These are phyloP conservation scores for Xylota sylvarum DNA, from an alignment of 2,888 invertebrate genomes.

Conservation along the genomic window DNA sequence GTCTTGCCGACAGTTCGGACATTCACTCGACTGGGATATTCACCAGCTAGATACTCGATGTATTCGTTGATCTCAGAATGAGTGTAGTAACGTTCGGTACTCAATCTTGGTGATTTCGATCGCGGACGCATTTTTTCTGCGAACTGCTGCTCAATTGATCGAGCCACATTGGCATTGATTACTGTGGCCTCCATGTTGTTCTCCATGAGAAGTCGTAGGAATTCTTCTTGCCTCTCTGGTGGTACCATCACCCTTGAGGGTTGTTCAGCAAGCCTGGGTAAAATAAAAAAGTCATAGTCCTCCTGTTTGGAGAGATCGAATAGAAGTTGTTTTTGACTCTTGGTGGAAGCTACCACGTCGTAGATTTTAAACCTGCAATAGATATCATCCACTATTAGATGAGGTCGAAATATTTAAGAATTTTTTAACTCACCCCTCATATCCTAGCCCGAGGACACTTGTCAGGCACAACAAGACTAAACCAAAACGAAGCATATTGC, in stretches of 20 bases:
- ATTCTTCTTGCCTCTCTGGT: conserved; percentile 78
- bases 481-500: conserved; percentile 28
- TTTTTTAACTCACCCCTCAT: conserved; percentile 75
- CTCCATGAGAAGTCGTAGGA: conserved; percentile 76
- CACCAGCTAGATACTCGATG: conserved; percentile 84
- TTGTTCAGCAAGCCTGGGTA: conserved; percentile 77
- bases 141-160: conserved; percentile 79
- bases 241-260: conserved; percentile 80
- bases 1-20: conserved; percentile 87
- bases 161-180: conserved; percentile 80
- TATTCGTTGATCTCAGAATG: conserved; percentile 85
- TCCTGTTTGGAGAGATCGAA: conserved; percentile 76
- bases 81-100: conserved; percentile 81
- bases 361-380: conserved; percentile 81
- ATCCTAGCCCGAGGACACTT: conserved; percentile 65
- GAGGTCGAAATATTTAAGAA: neutral
- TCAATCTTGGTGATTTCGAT: conserved; percentile 72
- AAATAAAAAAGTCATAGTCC: conserved; percentile 80
- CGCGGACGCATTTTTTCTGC: conserved; percentile 76
- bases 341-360: conserved; percentile 76
- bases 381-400: neutral
- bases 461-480: conserved; percentile 45
- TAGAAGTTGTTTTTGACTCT: conserved; percentile 78
- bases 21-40: conserved; percentile 86
- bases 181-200: conserved; percentile 74